A percentile compares a stretch with the other conserved stretches of the same genome.
Evolutionary conservation across 2,113 vertebrate genomes (phyloP).

Genomic region (Todiramphus chloris): DNA sequence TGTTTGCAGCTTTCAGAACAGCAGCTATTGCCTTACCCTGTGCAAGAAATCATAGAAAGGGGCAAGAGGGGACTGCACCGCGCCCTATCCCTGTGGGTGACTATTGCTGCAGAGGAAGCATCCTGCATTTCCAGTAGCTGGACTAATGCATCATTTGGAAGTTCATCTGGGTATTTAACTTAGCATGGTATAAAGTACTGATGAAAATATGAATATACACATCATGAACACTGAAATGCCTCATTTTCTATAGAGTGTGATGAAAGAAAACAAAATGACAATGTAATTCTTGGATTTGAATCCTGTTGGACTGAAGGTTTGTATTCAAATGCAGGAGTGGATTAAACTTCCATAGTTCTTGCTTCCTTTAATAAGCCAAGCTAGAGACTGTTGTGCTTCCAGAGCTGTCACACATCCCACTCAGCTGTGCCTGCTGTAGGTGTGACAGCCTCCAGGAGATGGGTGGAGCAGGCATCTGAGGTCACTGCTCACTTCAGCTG

Average conservation of each 20-base stretch:
- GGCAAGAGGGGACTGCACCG: background rate
- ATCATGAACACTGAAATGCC: background rate
- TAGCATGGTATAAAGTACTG: background rate
- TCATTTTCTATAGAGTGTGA: background rate
- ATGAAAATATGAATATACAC: background rate
- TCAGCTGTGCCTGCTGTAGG: background rate
- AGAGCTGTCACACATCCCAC: background rate
- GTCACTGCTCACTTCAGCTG: background rate
- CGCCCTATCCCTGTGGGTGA: background rate
- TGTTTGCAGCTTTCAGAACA: background rate
- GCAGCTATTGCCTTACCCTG: background rate
- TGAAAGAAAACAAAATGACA: background rate
- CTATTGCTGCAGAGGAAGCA: background rate
- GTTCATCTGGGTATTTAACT: background rate
- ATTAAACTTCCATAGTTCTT: background rate
- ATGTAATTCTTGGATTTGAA: background rate
- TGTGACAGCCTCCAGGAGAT: constrained; percentile 3
- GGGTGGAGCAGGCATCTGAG: background rate
- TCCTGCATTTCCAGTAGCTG: background rate
- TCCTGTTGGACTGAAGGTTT: background rate
- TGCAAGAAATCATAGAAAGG: background rate
- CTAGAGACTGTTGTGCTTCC: background rate
- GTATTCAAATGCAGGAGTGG: background rate
- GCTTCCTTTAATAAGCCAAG: background rate
- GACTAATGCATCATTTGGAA: background rate